Percentiles rank a stretch among this genome's conserved stretches.
Conservation (phyloP, 1,140 invertebrate species). For the Drosophila setifemur region DNA sequence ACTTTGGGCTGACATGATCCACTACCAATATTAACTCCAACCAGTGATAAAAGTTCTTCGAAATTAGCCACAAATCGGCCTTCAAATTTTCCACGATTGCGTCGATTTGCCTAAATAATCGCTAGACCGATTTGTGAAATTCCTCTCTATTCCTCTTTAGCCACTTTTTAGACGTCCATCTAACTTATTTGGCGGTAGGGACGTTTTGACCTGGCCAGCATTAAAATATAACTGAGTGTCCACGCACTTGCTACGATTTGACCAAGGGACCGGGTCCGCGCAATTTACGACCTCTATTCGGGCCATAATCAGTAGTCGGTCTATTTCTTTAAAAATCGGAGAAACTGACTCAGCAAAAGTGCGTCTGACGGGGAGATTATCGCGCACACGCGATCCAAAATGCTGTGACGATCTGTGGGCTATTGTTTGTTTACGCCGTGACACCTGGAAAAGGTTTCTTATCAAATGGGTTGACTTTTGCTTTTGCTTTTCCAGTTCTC, state of each 20-base stretch:
- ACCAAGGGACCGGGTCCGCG: background rate
- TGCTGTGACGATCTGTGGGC: background rate
- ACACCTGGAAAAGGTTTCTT: too few species aligned
- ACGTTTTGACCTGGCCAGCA: conserved; percentile 27
- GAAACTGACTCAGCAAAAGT: conserved; percentile 13
- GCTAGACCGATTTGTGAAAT: too few species aligned
- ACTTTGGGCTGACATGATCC: conserved; percentile 84
- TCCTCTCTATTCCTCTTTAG: too few species aligned
- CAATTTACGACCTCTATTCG: conserved; percentile 6
- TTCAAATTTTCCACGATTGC: too few species aligned
- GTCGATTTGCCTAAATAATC: background rate
- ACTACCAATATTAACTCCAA: conserved; percentile 21
- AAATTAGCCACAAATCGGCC: too few species aligned
- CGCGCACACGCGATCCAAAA: conserved; percentile 23
- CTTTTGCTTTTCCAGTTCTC: too few species aligned
- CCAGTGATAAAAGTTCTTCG: too few species aligned
- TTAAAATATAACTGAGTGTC: conserved; percentile 29
- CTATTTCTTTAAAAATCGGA: too few species aligned
- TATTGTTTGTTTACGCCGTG: conserved; percentile 32
- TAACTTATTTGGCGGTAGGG: background rate
- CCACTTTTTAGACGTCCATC: too few species aligned
- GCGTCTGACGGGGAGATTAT: conserved; percentile 22
- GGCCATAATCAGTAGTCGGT: too few species aligned
- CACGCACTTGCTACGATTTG: too few species aligned
- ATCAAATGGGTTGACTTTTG: too few species aligned